Base-by-base conservation (phyloP, 2,888 invertebrate species). In the Mycalesis mineus region DNA sequence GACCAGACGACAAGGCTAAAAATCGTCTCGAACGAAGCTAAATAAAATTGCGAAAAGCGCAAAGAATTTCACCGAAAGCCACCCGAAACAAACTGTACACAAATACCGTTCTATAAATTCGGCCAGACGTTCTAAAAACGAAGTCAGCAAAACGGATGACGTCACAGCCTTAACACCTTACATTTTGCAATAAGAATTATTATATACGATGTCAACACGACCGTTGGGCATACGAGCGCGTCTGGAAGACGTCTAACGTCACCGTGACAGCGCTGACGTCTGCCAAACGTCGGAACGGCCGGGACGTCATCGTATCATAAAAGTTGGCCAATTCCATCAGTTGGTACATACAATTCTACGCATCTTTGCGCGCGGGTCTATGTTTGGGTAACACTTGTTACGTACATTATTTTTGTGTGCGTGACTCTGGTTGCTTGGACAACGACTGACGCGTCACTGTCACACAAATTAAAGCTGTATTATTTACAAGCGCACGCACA, bases 221-320 rank as follows among this genome's bases (percentile, higher is more conserved):
- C 33, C 49, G 39, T 60, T 58, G 48, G 49, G 40, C 36, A 48
- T 51, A n/a, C n/a, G n/a, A n/a, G n/a, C 22, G 58, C 51, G 62
- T 57, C 63, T 63, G 61, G 61, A 61, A 56, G 55, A 57, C 39
- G 49, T 48, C 64, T 60, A 65, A 62, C 75, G 77, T 76, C 76
- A 77, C 62, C 55, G 60, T 55, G 55, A 67, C 60, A 61, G 61
- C 65, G 68, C 73, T 72, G 74, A 75, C 75, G 78, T 74, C 65
- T 65, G 66, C 51, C 49, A 62, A 64, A 63, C 71, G 68, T 73
- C 69, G 54, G 57, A 70, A 70, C 65, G 58, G 60, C 56, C 29
- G 57, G 68, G 60, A 68, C 77, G 77, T 74, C 73, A 77, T 65
- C 36, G 48, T 52, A 60, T 49, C 62, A 67, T 63, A 63, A 65